phyloP scores from a whole-genome alignment of 2,113 vertebrate genomes.

The Acanthochromis polyacanthus region DNA sequence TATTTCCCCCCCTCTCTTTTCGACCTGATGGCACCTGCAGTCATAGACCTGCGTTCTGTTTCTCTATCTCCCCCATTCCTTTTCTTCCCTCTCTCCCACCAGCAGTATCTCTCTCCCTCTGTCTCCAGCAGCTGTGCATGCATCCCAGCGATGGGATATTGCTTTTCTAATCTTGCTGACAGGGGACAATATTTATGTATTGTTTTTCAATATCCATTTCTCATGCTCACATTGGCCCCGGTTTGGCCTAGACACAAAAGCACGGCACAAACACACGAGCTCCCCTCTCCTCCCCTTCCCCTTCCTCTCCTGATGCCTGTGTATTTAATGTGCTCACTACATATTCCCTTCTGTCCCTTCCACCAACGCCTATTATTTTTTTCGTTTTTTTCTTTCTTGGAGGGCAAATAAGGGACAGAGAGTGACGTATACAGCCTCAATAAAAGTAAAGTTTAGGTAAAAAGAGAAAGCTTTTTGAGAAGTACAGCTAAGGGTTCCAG shows the following conservation, averaged over 20 bases:
- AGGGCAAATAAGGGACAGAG: constrained; percentile 58
- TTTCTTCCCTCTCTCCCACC: neutral
- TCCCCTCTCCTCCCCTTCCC: neutral
- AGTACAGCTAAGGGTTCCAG: neutral
- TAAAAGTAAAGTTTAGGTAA: constrained; percentile 60
- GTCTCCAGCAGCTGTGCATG: constrained; percentile 51
- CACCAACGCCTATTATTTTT: constrained; percentile 6
- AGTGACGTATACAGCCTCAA: constrained; percentile 18
- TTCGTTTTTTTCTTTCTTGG: constrained; percentile 10
- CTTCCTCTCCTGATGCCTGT: neutral
- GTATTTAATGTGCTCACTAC: constrained; percentile 44
- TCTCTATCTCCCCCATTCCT: neutral
- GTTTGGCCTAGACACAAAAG: constrained; percentile 49
- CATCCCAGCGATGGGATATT: constrained; percentile 76
- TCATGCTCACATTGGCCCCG: constrained; percentile 55
- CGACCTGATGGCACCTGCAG: constrained; percentile 45
- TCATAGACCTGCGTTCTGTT: constrained; percentile 52
- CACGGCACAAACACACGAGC: constrained; percentile 27
- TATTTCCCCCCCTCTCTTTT: constrained; percentile 7
- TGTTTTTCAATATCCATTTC: constrained; percentile 83
- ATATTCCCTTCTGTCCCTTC: constrained; percentile 20
- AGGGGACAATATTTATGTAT: constrained; percentile 81
- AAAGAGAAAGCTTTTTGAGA: constrained; percentile 19
- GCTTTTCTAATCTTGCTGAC: constrained; percentile 86
- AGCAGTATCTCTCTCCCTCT: constrained; percentile 30